These are phyloP conservation scores for Marmota flaviventris DNA, from an alignment of 2,113 vertebrate species.

Conservation along the genomic window DNA sequence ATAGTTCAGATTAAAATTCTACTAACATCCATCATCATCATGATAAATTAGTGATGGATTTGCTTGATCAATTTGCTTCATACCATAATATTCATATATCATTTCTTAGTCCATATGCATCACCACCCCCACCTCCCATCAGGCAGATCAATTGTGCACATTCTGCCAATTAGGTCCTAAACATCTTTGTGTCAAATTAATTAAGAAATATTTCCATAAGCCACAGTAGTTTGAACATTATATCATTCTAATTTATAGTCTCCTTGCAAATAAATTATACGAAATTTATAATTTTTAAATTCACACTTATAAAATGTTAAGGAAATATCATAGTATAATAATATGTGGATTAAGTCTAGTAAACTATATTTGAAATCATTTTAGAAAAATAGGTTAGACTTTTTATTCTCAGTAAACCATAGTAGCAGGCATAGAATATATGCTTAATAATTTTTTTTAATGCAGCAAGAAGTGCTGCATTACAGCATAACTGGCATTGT, in stretches of 20 bases:
- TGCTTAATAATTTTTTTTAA: not conserved
- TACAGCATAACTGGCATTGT: not conserved
- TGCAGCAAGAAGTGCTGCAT: not conserved
- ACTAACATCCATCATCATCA: not conserved
- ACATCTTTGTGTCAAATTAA: slow-evolving; percentile 50
- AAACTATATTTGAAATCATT: not conserved
- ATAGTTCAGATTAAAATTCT: not conserved
- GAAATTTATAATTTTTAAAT: slow-evolving; percentile 8
- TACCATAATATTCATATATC: not conserved
- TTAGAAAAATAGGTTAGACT: not conserved
- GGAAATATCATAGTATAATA: not conserved
- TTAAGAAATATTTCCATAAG: slow-evolving; percentile 60
- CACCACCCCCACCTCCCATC: not conserved
- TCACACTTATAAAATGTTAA: slow-evolving; percentile 13
- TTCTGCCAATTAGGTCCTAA: slow-evolving; percentile 45
- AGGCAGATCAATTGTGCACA: slow-evolving; percentile 1
- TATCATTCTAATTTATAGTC: slow-evolving; percentile 3
- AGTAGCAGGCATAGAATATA: not conserved
- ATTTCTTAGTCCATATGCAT: not conserved
- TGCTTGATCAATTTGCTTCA: slow-evolving; percentile 18
- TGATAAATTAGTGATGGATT: slow-evolving; percentile 10
- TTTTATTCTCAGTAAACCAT: not conserved
- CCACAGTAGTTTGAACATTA: not conserved
- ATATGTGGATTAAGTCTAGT: not conserved
- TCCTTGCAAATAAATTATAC: not conserved